phyloP scores from a whole-genome alignment of 2,113 vertebrate species.

The Otolemur garnettii region DNA sequence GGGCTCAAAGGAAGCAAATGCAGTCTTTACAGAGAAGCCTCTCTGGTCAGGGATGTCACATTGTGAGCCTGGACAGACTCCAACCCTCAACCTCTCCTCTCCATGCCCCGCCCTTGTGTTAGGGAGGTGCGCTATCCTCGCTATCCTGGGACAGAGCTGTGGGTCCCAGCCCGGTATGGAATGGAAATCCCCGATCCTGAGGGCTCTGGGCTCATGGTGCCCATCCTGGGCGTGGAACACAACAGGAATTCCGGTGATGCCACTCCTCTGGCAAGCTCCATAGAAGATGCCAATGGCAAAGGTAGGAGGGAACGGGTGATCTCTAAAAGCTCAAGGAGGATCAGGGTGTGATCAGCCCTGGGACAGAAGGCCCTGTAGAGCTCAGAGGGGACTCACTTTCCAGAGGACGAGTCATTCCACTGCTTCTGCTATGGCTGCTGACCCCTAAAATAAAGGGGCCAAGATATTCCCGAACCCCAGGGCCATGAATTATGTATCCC shows the following conservation, averaged over 20 bases:
- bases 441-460: neutral
- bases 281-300: constrained; percentile 93
- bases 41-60: neutral
- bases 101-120: neutral
- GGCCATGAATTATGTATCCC: neutral
- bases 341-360: neutral
- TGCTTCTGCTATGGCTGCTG: neutral
- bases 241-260: constrained; percentile 86
- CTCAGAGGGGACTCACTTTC: neutral
- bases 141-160: constrained; percentile 87
- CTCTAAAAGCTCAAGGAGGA: neutral
- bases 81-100: neutral
- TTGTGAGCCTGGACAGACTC: neutral
- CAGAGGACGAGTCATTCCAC: neutral
- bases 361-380: neutral
- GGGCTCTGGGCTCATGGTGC: constrained; percentile 92
- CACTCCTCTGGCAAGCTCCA: constrained; percentile 91
- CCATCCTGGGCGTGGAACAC: constrained; percentile 91
- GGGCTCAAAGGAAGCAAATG: neutral
- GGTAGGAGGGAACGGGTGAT: constrained; percentile 81
- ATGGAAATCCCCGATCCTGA: constrained; percentile 94
- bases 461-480: neutral
- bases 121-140: constrained; percentile 90
- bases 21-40: neutral
- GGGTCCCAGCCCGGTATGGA: constrained; percentile 91